Conservation (phyloP, 2,113 vertebrate species). For the Mastomys coucha region DNA sequence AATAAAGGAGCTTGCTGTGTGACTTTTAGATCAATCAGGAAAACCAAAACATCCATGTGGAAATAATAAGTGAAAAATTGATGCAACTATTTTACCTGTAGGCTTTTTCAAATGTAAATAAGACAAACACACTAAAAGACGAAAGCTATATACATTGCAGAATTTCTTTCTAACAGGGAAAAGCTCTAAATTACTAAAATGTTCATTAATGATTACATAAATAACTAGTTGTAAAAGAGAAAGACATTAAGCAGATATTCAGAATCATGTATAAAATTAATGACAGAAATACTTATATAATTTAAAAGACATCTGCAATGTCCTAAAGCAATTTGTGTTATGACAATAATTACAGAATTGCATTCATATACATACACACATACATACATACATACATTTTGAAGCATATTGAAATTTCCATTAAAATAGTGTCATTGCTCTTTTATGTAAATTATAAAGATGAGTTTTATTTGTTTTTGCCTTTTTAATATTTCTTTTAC, state of each 20-base stretch:
- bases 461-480: not conserved
- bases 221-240: conserved; percentile 42
- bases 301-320: not conserved
- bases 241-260: not conserved
- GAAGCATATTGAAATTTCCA: not conserved
- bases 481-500: not conserved
- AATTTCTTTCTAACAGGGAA: conserved; percentile 30
- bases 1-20: not conserved
- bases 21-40: not conserved
- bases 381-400: not conserved
- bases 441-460: not conserved
- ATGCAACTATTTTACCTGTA: not conserved
- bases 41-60: not conserved
- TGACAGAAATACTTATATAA: conserved; percentile 15
- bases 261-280: conserved; percentile 52
- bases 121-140: not conserved
- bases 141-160: conserved; percentile 5
- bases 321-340: not conserved
- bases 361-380: too few relatives aligned
- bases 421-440: not conserved
- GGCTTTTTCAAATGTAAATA: conserved; percentile 16
- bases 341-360: not conserved
- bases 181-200: conserved; percentile 41
- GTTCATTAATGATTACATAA: conserved; percentile 27
- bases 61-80: not conserved